Evolutionary conservation across 1,140 invertebrate genomes (phyloP), one percentile per base, ranked within the genome.

Genomic region (Diachasma alloeum): DNA sequence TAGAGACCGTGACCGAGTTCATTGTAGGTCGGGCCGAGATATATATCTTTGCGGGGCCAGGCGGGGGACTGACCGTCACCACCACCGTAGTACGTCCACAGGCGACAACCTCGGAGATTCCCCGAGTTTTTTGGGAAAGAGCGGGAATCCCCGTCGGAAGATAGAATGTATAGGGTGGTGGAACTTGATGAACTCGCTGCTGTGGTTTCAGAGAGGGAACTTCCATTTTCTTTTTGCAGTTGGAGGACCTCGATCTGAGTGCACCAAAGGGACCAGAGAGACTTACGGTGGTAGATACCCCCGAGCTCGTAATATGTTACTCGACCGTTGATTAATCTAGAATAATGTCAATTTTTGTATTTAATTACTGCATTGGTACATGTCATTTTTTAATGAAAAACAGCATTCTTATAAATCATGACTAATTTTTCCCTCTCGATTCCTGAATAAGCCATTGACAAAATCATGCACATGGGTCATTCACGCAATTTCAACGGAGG

Each of bases 201-300:
- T 1, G 90, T 91, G 0, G 90, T 91, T 82, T 92, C 91, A 0
- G 91, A 91, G 6, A 87, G 74, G 0, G 91, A 91, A 39, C 90
- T 91, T 10, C 84, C 83, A 1, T 83, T 81, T n/a, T 83, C 75
- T 63, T 81, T 84, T 31, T 79, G 81, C 4, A 84, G 85, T 37
- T 85, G 79, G 8, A 92, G 80, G 79, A 85, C 85, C 66, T 81
- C 85, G 4, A 92, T 85, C 11, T 88, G 83, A 37, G 91, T 87
- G 71, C 90, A 90, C 92, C 92, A 93, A 10, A 91, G 81, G 39
- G 86, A 86, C 92, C 92, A 93, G 70, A 86, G 87, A 80, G 90
- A 85, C 17, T 39, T 74, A 15, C 78, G 80, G 6, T 79, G 67
- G 0, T 74, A 77, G 42, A 79, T 59, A 22, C 85, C 87, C 5